Base-by-base conservation (phyloP, 1,140 invertebrate species). In the Caenorhabditis brenneri region DNA sequence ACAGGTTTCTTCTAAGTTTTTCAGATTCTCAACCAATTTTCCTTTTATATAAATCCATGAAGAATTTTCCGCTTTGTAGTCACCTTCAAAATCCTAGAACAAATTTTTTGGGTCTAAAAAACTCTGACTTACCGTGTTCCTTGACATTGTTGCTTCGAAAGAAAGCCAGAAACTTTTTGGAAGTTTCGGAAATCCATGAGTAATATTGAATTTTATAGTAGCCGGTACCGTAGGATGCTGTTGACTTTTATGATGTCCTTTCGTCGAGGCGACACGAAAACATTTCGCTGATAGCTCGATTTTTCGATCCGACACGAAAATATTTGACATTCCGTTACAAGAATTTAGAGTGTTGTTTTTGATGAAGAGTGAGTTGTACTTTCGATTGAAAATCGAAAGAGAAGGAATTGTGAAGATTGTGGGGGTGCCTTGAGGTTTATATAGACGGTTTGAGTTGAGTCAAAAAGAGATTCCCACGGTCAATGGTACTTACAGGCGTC, bases 191-290 rank as follows among this genome's bases (percentile, higher is more conserved):
- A 74, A 74, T 74, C 65, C 65, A 74, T 74, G 65, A 39, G 36
- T 74, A 7, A 74, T 74, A n/a, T 74, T 74, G n/a, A 74, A 74
- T 74, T 74, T 74, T 74, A 74, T 74, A 74, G 65, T 74, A n/a
- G 16, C 65, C 22, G 65, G 65, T 31, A 74, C 65, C 6, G 65
- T 74, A 27, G 65, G 65, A 31, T 74, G n/a, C n/a, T n/a, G 65
- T 74, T 74, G 65, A 74, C 65, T n/a, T n/a, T 74, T 74, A 24
- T n/a, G n/a, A n/a, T 74, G 65, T 42, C 65, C 65, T 27, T 74
- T 74, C 22, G 65, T 74, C 65, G 65, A 74, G 15, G 27, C 29
- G 36, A 74, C 36, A 74, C 65, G 65, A 74, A 74, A 74, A 74
- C 65, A 74, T 74, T 74, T 74, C 2, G 65, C 65, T 15, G 65